Conservation (phyloP, 2,888 invertebrate species). For the Aricia artaxerxes region DNA sequence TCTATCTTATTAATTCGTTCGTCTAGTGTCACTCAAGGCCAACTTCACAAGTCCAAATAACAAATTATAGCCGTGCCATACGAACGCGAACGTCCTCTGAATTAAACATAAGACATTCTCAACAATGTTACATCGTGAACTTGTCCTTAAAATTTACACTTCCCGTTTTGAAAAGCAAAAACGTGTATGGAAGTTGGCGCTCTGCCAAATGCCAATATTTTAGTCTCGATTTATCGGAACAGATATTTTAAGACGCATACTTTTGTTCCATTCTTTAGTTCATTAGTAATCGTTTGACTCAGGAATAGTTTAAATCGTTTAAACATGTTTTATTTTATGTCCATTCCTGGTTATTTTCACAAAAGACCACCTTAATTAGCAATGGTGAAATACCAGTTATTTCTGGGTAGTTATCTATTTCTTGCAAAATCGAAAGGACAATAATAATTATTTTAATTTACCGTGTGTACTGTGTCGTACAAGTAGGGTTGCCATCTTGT, state of each 20-base stretch:
- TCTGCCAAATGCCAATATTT: slow-evolving; percentile 56
- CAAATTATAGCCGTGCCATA: slow-evolving; percentile 48
- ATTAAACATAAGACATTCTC: slow-evolving; percentile 53
- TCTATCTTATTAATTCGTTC: background rate
- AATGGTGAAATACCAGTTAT: background rate
- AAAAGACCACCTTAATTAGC: background rate
- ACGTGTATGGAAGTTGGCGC: slow-evolving; percentile 62
- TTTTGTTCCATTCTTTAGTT: slow-evolving; percentile 44
- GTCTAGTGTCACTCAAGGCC: slow-evolving; percentile 41
- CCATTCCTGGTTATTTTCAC: slow-evolving; percentile 5
- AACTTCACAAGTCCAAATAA: slow-evolving; percentile 50
- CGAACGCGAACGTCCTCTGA: slow-evolving; percentile 52
- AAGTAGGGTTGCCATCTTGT: too few relatives aligned
- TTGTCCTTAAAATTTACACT: slow-evolving; percentile 50
- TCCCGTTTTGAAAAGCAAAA: slow-evolving; percentile 51
- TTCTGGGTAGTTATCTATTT: background rate
- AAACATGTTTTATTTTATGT: background rate
- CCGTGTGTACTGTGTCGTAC: too few relatives aligned
- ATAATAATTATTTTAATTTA: background rate
- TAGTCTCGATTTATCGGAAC: slow-evolving; percentile 42
- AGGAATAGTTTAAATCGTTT: slow-evolving; percentile 34
- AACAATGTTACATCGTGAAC: slow-evolving; percentile 42
- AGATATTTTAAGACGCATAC: slow-evolving; percentile 30
- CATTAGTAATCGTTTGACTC: slow-evolving; percentile 42
- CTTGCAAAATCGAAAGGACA: background rate